These are phyloP conservation scores for Falcunculus frontatus DNA, from an alignment of 2,113 vertebrate genomes.

Conservation along the genomic window DNA sequence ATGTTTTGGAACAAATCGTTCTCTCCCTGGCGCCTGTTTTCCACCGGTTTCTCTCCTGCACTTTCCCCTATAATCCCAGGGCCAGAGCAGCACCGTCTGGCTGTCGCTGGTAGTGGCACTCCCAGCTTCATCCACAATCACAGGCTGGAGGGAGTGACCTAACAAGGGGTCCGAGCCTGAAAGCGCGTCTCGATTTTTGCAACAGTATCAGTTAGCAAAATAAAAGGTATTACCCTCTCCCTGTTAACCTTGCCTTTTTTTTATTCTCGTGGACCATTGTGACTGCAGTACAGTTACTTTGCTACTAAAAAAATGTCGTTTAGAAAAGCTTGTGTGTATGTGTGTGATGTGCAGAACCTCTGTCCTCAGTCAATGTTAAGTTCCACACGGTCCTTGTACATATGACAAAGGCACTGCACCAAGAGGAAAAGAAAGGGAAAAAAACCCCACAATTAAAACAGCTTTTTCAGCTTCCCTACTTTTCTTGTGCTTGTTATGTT, in stretches of 20 bases:
- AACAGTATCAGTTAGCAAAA: not conserved
- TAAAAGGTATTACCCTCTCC: not conserved
- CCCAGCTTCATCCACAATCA: not conserved
- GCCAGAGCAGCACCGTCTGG: conserved; percentile 71
- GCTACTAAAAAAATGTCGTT: not conserved
- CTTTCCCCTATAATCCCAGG: not conserved
- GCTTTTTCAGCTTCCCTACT: not conserved
- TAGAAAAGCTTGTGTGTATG: not conserved
- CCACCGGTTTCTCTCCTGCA: conserved; percentile 37
- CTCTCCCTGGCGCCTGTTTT: conserved; percentile 67
- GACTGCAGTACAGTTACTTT: not conserved
- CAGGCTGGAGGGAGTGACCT: not conserved
- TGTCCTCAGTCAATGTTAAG: not conserved
- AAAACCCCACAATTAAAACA: not conserved
- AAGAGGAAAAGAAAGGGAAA: rapidly evolving
- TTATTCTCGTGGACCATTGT: not conserved
- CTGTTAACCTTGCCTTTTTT: not conserved
- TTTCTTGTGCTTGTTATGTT: not conserved
- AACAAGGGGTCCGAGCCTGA: not conserved
- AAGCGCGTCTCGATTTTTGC: rapidly evolving
- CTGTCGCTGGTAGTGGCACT: not conserved
- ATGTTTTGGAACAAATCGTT: conserved; percentile 78
- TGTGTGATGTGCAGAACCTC: not conserved
- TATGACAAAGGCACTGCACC: not conserved
- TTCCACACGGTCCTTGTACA: not conserved